These are phyloP conservation scores for Drosophila stalkeri DNA, from an alignment of 2,888 invertebrate species.

Conservation along the genomic window DNA sequence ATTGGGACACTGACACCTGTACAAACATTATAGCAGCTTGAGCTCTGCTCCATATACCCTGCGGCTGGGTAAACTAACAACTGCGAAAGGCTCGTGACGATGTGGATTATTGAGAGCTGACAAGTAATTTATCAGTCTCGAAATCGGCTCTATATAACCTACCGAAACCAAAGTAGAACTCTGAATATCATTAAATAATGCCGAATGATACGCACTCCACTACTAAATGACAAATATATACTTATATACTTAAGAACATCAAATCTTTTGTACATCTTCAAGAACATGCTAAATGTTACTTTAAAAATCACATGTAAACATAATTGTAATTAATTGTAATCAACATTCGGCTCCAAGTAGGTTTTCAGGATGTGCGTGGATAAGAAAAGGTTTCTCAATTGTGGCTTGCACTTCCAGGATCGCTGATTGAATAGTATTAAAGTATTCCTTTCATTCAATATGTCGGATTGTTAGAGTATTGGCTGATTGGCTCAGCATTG, in stretches of 20 bases:
- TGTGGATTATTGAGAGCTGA: background rate
- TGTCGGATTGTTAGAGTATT: background rate
- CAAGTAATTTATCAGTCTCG: background rate
- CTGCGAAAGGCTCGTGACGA: background rate
- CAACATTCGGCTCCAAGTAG: too few species aligned
- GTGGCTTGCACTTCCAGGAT: background rate
- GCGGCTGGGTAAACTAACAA: background rate
- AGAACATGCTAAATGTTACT: too few species aligned
- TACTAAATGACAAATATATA: too few species aligned
- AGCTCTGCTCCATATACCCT: slow-evolving; percentile 39
- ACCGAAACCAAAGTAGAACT: too few species aligned
- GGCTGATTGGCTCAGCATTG: background rate
- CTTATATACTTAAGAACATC: too few species aligned
- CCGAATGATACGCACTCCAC: too few species aligned
- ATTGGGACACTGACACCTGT: slow-evolving; percentile 72
- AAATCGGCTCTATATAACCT: too few species aligned
- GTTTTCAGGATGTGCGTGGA: too few species aligned
- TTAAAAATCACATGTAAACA: too few species aligned
- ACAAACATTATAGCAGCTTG: slow-evolving; percentile 79
- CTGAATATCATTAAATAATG: too few species aligned
- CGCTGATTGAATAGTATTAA: background rate
- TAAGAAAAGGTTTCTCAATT: background rate
- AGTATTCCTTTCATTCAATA: background rate
- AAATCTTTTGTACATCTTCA: too few species aligned
- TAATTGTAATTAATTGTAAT: too few species aligned